Evolutionary conservation across 1,140 invertebrate species (phyloP), one percentile per base, ranked within the genome.

Genomic region (Scylla paramamosain): DNA sequence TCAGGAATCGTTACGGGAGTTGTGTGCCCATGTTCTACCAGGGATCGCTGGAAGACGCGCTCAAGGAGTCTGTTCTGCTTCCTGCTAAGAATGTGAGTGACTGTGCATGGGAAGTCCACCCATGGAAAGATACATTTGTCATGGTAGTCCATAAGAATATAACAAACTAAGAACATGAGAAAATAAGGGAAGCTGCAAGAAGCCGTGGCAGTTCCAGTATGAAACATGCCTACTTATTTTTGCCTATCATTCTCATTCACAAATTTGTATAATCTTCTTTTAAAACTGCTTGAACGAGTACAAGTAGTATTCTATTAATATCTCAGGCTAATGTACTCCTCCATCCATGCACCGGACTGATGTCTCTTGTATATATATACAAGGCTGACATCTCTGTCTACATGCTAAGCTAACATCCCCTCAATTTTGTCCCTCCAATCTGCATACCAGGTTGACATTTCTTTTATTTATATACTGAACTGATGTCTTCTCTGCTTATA

Each of bases 21-120:
- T 98, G 98, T 95, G 98, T 98, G 97, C 99, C 99, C 0, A 97
- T 98, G 95, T 99, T 99, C 97, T 99, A 98, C 97, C 98, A 98
- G 96, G 99, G 99, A 67, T 98, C 98, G 77, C 97, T 99, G 94
- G 98, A 99, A 96, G 98, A 99, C 97, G 99, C 99, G 39, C 97
- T 99, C 82, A 98, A 98, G 97, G 98, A 99, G 97, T 98, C 99
- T 45, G 95, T 96, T 97, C 97, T 98, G 92, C 98, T 98, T 97
- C 98, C 98, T 92, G 98, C 99, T 52, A 98, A 98, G 97, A 98
- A 99, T 97, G 99, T 99, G 97, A 97, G 97, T 97, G 12, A 45
- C 52, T 46, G n/a, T 87, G 16, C 10, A 3, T 16, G 25, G 16
- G 7, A n/a, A 39, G 1, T 39, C 39, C 39, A 31, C 39, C 10